Evolutionary conservation across 2,797 vertebrate genomes (phyloP).

Genomic region (Rhinichthys osculus): DNA sequence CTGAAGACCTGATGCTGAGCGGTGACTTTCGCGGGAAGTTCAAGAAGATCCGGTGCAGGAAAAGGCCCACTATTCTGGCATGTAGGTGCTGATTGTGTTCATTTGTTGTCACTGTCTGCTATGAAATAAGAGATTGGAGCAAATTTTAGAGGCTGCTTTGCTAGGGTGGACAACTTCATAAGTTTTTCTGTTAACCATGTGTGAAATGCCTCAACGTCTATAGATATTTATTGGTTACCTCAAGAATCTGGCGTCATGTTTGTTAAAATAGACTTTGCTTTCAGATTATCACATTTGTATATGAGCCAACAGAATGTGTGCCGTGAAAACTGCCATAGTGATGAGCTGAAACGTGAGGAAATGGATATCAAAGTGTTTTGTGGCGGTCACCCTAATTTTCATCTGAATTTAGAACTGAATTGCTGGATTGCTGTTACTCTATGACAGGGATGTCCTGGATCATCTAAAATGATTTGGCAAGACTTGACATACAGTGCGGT

Average conservation of each 20-base stretch:
- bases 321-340: not conserved
- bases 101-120: not conserved
- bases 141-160: not conserved
- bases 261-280: constrained; percentile 54
- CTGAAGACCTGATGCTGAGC: constrained; percentile 83
- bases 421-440: not conserved
- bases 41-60: constrained; percentile 87
- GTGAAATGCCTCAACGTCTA: constrained; percentile 69
- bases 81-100: constrained; percentile 80
- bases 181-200: constrained; percentile 55
- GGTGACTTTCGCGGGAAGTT: constrained; percentile 86
- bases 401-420: not conserved
- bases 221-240: constrained; percentile 60
- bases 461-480: not conserved
- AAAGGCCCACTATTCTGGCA: constrained; percentile 93
- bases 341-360: not conserved
- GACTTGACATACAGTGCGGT: not conserved
- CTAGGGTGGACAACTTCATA: constrained; percentile 18
- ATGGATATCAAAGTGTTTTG: not conserved
- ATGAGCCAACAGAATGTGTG: not conserved
- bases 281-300: not conserved
- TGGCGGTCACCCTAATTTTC: no score
- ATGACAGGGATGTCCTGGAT: not conserved
- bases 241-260: constrained; percentile 62
- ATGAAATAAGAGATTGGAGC: not conserved